phyloP scores from a whole-genome alignment of 2,113 vertebrate genomes.

The Ovis canadensis region DNA sequence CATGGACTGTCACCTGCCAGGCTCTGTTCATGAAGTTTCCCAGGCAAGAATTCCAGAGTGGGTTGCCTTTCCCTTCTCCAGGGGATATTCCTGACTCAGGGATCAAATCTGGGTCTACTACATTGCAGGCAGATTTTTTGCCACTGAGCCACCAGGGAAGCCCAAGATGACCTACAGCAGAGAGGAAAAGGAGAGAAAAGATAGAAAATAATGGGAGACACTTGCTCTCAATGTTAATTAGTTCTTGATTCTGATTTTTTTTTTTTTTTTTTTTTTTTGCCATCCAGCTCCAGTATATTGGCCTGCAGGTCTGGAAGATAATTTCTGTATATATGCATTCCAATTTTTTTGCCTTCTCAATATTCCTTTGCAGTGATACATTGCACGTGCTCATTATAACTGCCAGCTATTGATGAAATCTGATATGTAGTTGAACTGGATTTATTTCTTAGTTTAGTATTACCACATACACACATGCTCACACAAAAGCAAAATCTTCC shows the following conservation, averaged over 20 bases:
- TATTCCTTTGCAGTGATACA: conserved; percentile 11
- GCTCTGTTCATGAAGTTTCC: not conserved
- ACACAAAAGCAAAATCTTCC: not conserved
- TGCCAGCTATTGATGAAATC: conserved; percentile 27
- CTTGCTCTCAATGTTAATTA: not conserved
- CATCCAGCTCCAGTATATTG: not conserved
- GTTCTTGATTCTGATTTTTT: not conserved
- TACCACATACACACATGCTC: not conserved
- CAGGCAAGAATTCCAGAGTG: not conserved
- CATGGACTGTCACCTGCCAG: not conserved
- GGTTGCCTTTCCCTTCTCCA: not conserved
- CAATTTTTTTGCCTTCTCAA: not conserved
- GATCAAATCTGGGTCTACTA: not conserved
- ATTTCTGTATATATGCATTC: not conserved
- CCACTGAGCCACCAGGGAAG: not conserved
- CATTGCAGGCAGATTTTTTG: not conserved
- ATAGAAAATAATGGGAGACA: not conserved
- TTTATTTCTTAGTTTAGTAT: conserved; percentile 45
- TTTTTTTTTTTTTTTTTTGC: not conserved
- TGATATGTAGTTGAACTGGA: not conserved
- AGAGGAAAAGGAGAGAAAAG: not conserved
- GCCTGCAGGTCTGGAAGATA: not conserved
- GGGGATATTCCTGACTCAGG: not conserved
- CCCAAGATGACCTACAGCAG: not conserved
- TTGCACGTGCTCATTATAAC: conserved; percentile 21